Base-by-base conservation (phyloP, 2,113 vertebrate species). In the Polypterus senegalus region DNA sequence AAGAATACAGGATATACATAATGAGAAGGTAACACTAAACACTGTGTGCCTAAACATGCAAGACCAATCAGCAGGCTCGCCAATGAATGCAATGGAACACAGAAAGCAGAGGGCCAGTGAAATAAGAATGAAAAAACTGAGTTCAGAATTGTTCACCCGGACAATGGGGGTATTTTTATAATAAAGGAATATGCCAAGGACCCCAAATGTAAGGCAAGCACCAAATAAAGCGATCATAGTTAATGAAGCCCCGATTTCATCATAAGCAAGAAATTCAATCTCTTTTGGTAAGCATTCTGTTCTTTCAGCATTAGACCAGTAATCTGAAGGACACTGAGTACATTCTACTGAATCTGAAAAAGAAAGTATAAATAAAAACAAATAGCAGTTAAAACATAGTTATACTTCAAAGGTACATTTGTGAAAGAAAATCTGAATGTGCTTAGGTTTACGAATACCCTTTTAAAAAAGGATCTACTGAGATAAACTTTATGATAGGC, bases 331-430 rank as follows among this genome's bases (percentile, higher is more conserved):
- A 11, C 63, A 65, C 10, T 44, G 47, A 0, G 54, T 71, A 66
- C 83, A 84, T 6, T 82, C 76, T 76, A 82, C 49, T 67, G 77
- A 73, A 67, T 83, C 83, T 86, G 44, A 55, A 4, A 46, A 45
- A 62, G 8, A 59, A 51, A 63, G 27, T 52, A 45, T 60, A 27
- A 27, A 27, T 27, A 27, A 27, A 27, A 27, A 27, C 27, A 27
- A 27, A 27, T 27, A 27, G 27, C 27, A 27, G 27, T 27, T 27
- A 27, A 27, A 27, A 27, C 27, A 27, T 27, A 2, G 27, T 27
- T 1, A 27, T 27, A 27, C 27, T 27, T 27, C 27, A 27, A 27
- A 27, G 27, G 27, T 2, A 27, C 27, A 27, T 27, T 27, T 27
- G 27, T 27, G 27, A 27, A 27, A 27, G 27, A 27, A 27, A 27